Conservation (phyloP, 2,797 vertebrate species). For the Crax fasciolata region DNA sequence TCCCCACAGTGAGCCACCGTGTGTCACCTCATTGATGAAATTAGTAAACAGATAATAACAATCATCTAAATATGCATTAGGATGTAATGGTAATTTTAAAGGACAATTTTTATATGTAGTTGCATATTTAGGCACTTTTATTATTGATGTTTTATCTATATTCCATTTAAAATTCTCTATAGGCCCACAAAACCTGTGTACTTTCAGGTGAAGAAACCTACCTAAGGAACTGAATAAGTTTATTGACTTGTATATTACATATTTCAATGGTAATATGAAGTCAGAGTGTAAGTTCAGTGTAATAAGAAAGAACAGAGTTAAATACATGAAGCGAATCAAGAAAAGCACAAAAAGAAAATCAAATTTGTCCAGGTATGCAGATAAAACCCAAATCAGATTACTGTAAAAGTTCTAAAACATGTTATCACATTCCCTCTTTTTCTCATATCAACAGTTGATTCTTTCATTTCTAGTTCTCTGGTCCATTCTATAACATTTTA, state of each 20-base stretch:
- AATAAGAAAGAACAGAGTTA: not conserved
- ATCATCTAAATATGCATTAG: not conserved
- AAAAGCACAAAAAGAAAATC: not conserved
- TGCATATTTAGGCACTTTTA: not conserved
- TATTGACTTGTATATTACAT: not conserved
- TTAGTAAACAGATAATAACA: not conserved
- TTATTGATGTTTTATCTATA: not conserved
- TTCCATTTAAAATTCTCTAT: not conserved
- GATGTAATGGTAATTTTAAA: not conserved
- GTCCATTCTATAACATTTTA: not conserved
- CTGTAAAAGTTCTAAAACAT: not conserved
- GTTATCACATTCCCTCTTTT: not conserved
- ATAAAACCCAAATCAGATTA: not conserved
- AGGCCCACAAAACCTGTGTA: not conserved
- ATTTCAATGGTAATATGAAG: not conserved
- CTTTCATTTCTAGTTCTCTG: not conserved
- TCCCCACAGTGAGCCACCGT: conserved; percentile 6
- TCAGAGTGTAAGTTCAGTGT: not conserved
- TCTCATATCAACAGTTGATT: not conserved
- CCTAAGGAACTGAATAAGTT: not conserved
- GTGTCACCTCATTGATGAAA: conserved; percentile 11
- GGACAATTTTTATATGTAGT: not conserved
- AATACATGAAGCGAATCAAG: not conserved
- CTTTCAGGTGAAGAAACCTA: not conserved
- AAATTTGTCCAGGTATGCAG: not conserved